Percentiles rank a stretch among this genome's conserved stretches.
Conservation (phyloP, 2,113 vertebrate genomes). For the Tauraco erythrolophus region DNA sequence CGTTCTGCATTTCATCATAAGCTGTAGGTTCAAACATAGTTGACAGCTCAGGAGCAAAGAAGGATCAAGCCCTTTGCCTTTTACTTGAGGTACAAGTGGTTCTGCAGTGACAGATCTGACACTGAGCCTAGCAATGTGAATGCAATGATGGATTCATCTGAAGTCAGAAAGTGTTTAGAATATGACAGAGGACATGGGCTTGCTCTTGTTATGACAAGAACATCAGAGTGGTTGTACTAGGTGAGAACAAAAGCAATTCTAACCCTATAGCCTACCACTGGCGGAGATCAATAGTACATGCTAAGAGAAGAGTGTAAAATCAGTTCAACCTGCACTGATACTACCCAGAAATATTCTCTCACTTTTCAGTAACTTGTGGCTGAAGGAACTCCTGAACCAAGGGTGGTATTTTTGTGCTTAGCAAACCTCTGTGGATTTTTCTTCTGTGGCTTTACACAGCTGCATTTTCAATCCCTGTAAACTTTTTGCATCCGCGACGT, state of each 20-base stretch:
- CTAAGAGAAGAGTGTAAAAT: background rate
- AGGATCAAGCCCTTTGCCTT: background rate
- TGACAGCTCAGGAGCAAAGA: background rate
- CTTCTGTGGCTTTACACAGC: background rate
- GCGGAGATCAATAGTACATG: background rate
- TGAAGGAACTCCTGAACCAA: background rate
- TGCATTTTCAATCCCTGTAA: background rate
- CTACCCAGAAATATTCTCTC: background rate
- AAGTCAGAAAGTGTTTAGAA: background rate
- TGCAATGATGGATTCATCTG: background rate
- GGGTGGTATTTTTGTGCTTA: background rate
- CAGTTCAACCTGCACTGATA: background rate
- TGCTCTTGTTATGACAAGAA: background rate
- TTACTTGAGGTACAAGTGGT: background rate
- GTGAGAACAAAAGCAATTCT: background rate
- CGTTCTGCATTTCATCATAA: background rate
- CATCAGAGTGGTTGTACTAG: background rate
- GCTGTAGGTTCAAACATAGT: background rate
- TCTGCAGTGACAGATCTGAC: background rate
- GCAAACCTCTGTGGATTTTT: background rate
- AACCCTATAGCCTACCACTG: background rate
- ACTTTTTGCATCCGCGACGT: rapidly evolving
- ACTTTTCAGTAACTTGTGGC: background rate
- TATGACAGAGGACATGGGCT: background rate
- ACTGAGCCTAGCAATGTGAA: background rate